A percentile compares a stretch with the other conserved stretches of the same genome.
Evolutionary conservation across 2,113 vertebrate genomes (phyloP).

Genomic region (Pipra filicauda): DNA sequence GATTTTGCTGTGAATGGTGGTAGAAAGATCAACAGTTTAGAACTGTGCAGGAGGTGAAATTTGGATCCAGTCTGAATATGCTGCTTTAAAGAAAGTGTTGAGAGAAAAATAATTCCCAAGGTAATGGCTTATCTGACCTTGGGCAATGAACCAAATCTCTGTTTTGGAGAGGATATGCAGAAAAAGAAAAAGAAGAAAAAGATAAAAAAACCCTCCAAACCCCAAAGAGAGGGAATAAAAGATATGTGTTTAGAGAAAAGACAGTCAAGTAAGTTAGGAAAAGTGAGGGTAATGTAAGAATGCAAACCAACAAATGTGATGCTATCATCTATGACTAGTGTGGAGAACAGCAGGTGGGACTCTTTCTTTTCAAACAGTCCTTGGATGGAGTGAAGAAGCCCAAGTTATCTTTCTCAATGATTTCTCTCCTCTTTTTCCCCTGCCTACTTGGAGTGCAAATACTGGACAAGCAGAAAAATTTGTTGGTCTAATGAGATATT

Average conservation of each 20-base stretch:
- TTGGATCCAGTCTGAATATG: neutral
- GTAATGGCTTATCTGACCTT: neutral
- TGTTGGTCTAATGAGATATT: neutral
- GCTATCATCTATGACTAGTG: neutral
- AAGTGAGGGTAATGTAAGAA: neutral
- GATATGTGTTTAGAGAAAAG: neutral
- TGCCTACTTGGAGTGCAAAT: neutral
- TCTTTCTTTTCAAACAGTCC: neutral
- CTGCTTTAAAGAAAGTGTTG: neutral
- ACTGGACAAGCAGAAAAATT: neutral
- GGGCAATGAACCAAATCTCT: neutral
- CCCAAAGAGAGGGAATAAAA: neutral
- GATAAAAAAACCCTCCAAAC: neutral
- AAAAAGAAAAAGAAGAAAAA: neutral
- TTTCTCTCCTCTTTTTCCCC: neutral
- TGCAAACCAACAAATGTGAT: neutral
- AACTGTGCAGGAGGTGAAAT: neutral
- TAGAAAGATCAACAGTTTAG: constrained; percentile 40
- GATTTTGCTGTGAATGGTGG: neutral
- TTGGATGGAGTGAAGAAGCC: neutral
- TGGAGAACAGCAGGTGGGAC: neutral
- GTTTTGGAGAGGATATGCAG: neutral
- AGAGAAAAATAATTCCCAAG: constrained; percentile 28
- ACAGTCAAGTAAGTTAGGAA: neutral
- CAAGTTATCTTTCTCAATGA: neutral